A percentile compares a stretch with the other conserved stretches of the same genome.
These are phyloP conservation scores for Megalonaias nervosa DNA, from an alignment of 1,140 invertebrate species.

Conservation along the genomic window DNA sequence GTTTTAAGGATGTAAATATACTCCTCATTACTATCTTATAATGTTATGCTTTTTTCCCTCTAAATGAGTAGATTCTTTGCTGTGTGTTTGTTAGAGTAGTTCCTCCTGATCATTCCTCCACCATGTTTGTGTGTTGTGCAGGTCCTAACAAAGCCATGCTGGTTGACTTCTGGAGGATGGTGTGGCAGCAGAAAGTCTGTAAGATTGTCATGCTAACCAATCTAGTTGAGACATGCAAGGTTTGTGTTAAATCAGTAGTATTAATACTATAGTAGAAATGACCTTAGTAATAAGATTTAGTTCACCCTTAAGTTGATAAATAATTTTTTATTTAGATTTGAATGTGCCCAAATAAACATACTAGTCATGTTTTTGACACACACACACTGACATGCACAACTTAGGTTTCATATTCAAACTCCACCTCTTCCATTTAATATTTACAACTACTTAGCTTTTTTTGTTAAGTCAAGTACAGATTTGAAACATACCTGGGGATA, in stretches of 20 bases:
- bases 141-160: conserved; percentile 73
- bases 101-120: too few species aligned
- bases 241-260: conserved; percentile 63
- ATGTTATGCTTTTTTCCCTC: not conserved
- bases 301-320: not conserved
- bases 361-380: not conserved
- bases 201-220: conserved; percentile 99
- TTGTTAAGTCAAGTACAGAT: too few species aligned
- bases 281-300: not conserved
- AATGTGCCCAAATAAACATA: not conserved
- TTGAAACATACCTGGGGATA: too few species aligned
- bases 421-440: not conserved
- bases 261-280: not conserved
- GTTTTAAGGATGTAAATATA: too few species aligned
- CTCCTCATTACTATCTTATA: too few species aligned
- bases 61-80: too few species aligned
- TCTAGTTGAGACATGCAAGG: conserved; percentile 94
- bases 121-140: conserved; percentile 9
- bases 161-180: conserved; percentile 98
- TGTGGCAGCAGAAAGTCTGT: conserved; percentile 99
- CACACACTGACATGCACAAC: not conserved
- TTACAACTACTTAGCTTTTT: too few species aligned
- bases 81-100: not conserved
- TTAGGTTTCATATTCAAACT: not conserved
- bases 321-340: too few species aligned